Base-by-base conservation (phyloP, 2,888 invertebrate genomes). In the Mesorhabditis spiculigera region DNA sequence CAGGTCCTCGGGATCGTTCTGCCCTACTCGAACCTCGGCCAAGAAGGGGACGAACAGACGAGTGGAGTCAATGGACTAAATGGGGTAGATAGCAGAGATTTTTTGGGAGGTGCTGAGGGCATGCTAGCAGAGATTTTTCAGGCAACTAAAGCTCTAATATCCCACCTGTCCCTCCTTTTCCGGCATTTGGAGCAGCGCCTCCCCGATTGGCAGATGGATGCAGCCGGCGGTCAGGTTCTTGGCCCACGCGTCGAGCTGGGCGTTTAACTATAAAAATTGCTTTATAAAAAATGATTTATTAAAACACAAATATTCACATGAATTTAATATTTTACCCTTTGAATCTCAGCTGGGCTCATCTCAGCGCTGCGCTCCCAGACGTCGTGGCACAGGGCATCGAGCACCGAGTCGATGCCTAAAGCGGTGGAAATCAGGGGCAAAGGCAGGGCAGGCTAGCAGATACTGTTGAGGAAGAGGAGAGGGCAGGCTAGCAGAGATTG, bases 11-110 rank as follows among this genome's bases (percentile, higher is more conserved):
- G 73, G 71, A 42, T 73, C 72, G 6, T 16, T 43, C 43, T 70
- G 67, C 6, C 75, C 77, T 45, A 80, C 69, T 4, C 78, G 72
- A 5, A 82, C 77, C 67, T 86, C 86, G 5, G 77, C 72, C 6
- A 86, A 67, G 68, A 86, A 86, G 5, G 86, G 86, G 42, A 86
- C 77, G 68, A 86, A 86, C n/a, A 82, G 71, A 16, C 70, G 68
- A 28, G 73, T 72, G 4, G 45, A 28, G 44, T 73, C 73, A 69
- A 64, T 58, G 43, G 50, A 41, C 45, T 44, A 50, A 50, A 28
- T 28, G 28, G 28, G 28, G 28, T 28, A 28, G 28, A 28, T 28
- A 28, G 28, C 28, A 28, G 28, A 28, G 28, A 28, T 28, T 28
- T 28, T 28, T 28, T 3, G 28, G 28, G 28, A 28, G 3, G 28